phyloP scores from a whole-genome alignment of 2,797 vertebrate genomes.

The Syndactyla subalaris region DNA sequence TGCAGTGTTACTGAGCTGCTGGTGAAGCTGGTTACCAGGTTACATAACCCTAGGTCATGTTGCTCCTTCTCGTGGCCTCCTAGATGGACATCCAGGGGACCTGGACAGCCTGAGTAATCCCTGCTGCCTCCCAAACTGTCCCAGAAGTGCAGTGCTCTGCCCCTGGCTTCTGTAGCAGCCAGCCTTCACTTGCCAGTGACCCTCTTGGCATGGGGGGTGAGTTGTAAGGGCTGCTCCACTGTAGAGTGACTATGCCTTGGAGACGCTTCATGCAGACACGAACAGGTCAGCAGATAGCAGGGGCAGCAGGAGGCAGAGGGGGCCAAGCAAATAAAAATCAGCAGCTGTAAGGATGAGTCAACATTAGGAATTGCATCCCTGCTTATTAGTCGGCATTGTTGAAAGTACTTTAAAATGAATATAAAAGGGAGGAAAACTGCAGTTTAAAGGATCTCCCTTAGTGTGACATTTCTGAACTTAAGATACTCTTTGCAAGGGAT shows the following conservation, averaged over 20 bases:
- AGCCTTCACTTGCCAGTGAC: accelerated
- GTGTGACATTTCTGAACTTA: background rate
- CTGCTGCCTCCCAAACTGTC: background rate
- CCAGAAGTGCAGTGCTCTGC: background rate
- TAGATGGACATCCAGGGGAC: background rate
- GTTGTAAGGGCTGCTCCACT: background rate
- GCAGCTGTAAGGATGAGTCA: background rate
- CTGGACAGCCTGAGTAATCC: background rate
- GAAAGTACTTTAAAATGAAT: background rate
- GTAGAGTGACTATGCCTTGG: background rate
- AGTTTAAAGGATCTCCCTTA: background rate
- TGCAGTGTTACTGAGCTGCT: background rate
- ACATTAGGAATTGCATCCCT: background rate
- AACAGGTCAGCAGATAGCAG: background rate
- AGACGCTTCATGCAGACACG: background rate
- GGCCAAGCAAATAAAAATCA: background rate
- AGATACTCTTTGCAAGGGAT: background rate
- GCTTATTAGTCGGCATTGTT: background rate
- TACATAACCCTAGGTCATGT: no score
- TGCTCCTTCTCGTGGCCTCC: background rate
- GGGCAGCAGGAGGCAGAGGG: background rate
- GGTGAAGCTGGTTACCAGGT: background rate
- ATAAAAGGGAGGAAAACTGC: background rate
- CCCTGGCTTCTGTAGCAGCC: background rate
- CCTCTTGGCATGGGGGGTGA: background rate